Evolutionary conservation across 2,797 vertebrate genomes (phyloP), one percentile per base, ranked within the genome.

Genomic region (Chloroceryle amazona): DNA sequence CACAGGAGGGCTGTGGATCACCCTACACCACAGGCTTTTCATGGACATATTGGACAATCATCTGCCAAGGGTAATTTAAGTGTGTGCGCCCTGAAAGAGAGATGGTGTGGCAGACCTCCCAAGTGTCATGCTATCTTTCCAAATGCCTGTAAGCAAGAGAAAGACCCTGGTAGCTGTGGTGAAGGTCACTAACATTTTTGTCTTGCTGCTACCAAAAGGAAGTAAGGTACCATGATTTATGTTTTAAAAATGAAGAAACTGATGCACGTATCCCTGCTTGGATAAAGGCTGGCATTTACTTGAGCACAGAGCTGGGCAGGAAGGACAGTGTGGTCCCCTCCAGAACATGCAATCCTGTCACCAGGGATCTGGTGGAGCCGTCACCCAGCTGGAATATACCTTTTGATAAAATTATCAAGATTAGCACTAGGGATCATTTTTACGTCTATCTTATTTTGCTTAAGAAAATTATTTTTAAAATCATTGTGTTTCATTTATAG

Each of bases 271-370:
- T 15, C 17, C 31, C 28, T 49, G 8, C 31, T 78, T 72, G 33
- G 62, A 49, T 63, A 25, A 81, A 49, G 8, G 33, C 6, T 13
- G 82, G 13, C n/a, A 33, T 33, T 33, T 33, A n/a, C n/a, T 33
- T 33, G 55, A 55, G 52, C 10, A 31, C 52, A n/a, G 19, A 90
- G 35, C 31, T 51, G 22, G 49, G 22, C 22, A 72, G 57, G 65
- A 35, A 16, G 18, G 58, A 9, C 1, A 4, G 15, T 15, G 37
- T 0, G 0, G 17, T 78, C 39, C 62, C 31, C 54, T 37, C 49
- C 9, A 54, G 44, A 71, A 62, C 0, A 0, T 8, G 10, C 10
- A 73, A 39, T 3, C 29, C 12, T 8, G 7, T 13, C 5, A 23
- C 8, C 21, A 83, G 31, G 9, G 39, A 55, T 37, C 26, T 51